Percentiles rank a stretch among this genome's conserved stretches.
These are phyloP conservation scores for Gasterosteus aculeatus DNA, from an alignment of 2,113 vertebrate species.

Conservation along the genomic window DNA sequence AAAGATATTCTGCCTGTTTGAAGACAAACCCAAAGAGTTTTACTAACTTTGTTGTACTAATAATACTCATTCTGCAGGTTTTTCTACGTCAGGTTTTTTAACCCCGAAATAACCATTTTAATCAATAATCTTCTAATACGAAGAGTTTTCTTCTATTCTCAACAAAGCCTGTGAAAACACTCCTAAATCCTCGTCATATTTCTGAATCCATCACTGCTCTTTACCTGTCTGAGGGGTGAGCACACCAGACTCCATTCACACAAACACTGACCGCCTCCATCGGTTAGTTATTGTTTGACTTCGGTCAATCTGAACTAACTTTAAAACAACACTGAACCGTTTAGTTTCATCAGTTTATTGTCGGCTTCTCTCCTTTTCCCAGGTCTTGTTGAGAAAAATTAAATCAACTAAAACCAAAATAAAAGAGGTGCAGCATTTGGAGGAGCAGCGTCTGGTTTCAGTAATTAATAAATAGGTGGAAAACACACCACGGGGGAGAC, in stretches of 20 bases:
- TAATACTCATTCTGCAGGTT: background rate
- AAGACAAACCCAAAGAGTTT: constrained; percentile 14
- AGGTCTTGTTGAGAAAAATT: background rate
- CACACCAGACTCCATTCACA: too few species aligned
- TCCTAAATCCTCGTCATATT: too few species aligned
- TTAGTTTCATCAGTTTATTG: too few species aligned
- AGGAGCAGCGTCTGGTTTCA: constrained; percentile 37
- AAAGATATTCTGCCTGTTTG: constrained; percentile 42
- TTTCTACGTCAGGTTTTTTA: background rate
- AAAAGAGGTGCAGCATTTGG: constrained; percentile 13
- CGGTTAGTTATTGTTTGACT: too few species aligned
- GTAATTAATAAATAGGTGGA: constrained; percentile 56
- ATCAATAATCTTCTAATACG: background rate
- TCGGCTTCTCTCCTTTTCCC: background rate
- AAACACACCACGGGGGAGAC: constrained; percentile 68
- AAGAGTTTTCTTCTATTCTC: background rate
- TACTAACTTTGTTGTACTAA: constrained; percentile 35
- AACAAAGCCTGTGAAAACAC: background rate
- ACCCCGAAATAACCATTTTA: background rate
- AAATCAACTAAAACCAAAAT: background rate
- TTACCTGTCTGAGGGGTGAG: too few species aligned
- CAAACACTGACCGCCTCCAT: too few species aligned
- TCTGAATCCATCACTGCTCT: too few species aligned
- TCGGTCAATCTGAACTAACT: too few species aligned
- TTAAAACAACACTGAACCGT: too few species aligned